phyloP scores from a whole-genome alignment of 2,888 invertebrate genomes.

The Petrolisthes manimaculis region DNA sequence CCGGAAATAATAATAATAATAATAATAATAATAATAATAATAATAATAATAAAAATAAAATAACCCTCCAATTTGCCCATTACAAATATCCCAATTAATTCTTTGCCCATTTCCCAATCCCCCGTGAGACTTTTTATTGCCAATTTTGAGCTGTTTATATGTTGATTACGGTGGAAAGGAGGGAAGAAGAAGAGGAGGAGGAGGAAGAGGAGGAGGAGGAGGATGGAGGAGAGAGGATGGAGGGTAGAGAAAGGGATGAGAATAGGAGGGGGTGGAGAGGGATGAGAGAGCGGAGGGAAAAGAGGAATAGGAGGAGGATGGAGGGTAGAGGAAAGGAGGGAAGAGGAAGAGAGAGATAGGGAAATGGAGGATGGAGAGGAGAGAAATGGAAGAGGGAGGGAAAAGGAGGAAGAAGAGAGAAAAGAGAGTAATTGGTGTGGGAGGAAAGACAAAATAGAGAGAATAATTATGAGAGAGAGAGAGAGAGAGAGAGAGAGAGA shows the following conservation, averaged over 20 bases:
- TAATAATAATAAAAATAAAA: background rate
- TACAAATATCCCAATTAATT: background rate
- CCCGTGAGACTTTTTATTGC: background rate
- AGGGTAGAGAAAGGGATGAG: background rate
- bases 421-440: background rate
- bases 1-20: background rate
- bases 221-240: background rate
- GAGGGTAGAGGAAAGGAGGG: background rate
- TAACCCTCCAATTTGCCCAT: background rate
- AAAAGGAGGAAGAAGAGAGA: background rate
- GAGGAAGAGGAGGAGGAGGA: background rate
- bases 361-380: background rate
- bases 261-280: background rate
- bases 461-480: background rate
- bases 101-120: background rate
- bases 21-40: background rate
- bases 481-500: constrained; percentile 25
- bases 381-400: background rate
- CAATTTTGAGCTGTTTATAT: no score
- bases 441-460: background rate
- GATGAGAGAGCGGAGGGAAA: background rate
- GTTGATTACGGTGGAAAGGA: no score
- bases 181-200: background rate
- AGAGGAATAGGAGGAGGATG: background rate
- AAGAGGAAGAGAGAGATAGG: background rate